These are phyloP conservation scores for Cephus nigrinus DNA, from an alignment of 2,888 invertebrate genomes.

Conservation along the genomic window DNA sequence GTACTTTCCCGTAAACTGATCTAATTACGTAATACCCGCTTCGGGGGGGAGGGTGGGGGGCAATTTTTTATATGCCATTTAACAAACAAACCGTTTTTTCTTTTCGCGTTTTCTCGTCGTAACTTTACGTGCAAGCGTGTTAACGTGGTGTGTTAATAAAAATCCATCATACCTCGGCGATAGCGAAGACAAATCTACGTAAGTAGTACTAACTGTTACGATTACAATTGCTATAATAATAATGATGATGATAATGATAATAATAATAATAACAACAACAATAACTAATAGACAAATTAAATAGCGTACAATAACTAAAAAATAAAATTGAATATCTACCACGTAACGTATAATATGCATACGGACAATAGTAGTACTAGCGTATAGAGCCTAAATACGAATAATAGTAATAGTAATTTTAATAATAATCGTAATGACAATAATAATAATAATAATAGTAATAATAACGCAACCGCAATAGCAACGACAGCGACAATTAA, in stretches of 20 bases:
- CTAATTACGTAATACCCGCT: background rate
- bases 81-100: background rate
- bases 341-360: constrained; percentile 7
- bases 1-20: background rate
- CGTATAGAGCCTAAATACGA: constrained; percentile 17
- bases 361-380: background rate
- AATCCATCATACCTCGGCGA: constrained; percentile 3
- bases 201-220: constrained; percentile 16
- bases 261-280: constrained; percentile 37
- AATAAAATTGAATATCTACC: constrained; percentile 7
- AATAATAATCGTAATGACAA: constrained; percentile 32
- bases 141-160: constrained; percentile 7
- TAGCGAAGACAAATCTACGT: constrained; percentile 9
- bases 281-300: constrained; percentile 37
- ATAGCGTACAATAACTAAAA: constrained; percentile 16
- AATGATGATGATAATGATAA: constrained; percentile 29
- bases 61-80: background rate
- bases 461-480: constrained; percentile 25
- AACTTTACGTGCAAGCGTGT: background rate
- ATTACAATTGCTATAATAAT: constrained; percentile 25
- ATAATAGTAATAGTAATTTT: constrained; percentile 31
- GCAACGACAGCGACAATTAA: constrained; percentile 28
- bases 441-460: constrained; percentile 27
- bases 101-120: background rate
- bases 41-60: background rate